These are phyloP conservation scores for Digitonthophagus gazella DNA, from an alignment of 2,888 invertebrate species.

Conservation along the genomic window DNA sequence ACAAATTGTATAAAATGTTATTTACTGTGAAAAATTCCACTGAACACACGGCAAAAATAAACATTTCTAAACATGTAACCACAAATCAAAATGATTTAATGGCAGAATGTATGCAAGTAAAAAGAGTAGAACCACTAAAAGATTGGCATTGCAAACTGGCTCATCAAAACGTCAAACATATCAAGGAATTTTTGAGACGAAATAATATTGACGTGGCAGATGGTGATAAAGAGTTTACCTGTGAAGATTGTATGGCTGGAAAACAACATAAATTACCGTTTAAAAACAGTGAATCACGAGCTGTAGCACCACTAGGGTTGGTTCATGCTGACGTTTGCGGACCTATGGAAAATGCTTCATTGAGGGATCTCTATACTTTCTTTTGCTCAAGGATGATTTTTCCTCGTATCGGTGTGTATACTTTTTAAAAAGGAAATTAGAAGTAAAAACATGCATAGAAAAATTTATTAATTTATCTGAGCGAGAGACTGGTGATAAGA, in stretches of 20 bases:
- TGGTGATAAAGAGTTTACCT: slow-evolving; percentile 1
- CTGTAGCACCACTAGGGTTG: neutral
- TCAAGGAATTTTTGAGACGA: slow-evolving; percentile 14
- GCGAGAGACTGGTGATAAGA: slow-evolving; percentile 35
- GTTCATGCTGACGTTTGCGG: slow-evolving; percentile 16
- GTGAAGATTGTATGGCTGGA: slow-evolving; percentile 14
- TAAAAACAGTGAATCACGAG: neutral
- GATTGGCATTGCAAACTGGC: slow-evolving; percentile 20
- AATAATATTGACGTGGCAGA: slow-evolving; percentile 12
- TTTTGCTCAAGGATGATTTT: slow-evolving; percentile 29
- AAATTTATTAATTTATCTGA: slow-evolving; percentile 33
- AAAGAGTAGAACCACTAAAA: neutral
- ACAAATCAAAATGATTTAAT: no score
- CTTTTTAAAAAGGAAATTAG: slow-evolving; percentile 33
- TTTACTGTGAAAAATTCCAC: slow-evolving; percentile 6
- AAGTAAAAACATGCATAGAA: no score
- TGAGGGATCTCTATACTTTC: slow-evolving; percentile 18
- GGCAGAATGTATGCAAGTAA: no score
- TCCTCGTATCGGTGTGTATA: slow-evolving; percentile 28
- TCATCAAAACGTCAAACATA: slow-evolving; percentile 22
- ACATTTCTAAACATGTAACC: no score
- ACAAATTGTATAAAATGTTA: neutral
- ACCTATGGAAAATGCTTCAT: neutral
- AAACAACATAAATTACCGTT: slow-evolving; percentile 17
- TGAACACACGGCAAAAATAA: no score